Evolutionary conservation across 2,797 vertebrate species (phyloP).

Genomic region (Sebastiscus albofasciatus): DNA sequence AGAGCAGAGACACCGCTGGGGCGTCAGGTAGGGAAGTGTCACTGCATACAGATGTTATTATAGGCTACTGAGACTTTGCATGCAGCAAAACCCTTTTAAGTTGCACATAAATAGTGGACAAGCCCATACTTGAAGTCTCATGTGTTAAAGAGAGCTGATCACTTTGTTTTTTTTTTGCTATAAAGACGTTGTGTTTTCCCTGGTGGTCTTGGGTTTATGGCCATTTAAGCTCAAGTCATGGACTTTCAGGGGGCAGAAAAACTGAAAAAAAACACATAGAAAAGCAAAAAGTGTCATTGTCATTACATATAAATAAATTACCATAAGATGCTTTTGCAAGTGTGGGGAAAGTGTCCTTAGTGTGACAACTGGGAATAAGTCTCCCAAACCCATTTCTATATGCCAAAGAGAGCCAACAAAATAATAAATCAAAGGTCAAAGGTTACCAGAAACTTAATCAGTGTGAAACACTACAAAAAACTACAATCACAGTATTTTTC

Average conservation of each 20-base stretch:
- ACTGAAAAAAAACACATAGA: neutral
- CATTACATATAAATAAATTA: neutral
- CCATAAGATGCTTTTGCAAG: neutral
- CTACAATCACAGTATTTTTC: neutral
- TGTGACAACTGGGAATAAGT: neutral
- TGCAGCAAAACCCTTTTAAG: neutral
- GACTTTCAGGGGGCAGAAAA: neutral
- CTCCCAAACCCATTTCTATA: neutral
- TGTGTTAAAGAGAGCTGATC: neutral
- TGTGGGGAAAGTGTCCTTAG: neutral
- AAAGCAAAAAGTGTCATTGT: neutral
- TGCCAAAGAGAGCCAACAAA: neutral
- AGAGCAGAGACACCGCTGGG: conserved; percentile 3
- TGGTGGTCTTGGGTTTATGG: neutral
- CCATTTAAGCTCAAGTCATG: neutral
- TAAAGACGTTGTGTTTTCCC: neutral
- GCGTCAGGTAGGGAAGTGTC: conserved; percentile 50
- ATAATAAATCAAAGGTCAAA: neutral
- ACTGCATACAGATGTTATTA: neutral
- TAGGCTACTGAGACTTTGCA: neutral
- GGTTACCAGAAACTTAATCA: neutral
- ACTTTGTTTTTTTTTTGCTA: neutral
- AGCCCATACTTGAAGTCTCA: neutral
- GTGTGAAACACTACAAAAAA: neutral
- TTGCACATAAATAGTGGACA: neutral